A percentile compares a stretch with the other conserved stretches of the same genome.
Conservation (phyloP, 2,797 vertebrate genomes). For the Lepilemur ruficaudatus region DNA sequence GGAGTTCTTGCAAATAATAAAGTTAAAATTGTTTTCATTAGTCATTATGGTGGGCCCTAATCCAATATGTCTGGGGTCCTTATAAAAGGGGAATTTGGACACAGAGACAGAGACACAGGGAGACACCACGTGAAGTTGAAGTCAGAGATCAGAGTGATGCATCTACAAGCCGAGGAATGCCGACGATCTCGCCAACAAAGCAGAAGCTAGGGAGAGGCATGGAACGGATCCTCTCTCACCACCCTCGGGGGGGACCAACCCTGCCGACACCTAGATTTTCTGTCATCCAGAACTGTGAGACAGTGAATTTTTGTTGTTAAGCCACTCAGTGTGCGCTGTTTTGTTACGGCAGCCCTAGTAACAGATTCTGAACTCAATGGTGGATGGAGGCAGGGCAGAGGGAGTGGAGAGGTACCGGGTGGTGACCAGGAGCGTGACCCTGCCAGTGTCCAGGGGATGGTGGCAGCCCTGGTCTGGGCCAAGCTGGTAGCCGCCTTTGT, state of each 20-base stretch:
- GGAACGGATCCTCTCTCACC: not conserved
- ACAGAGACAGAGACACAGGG: not conserved
- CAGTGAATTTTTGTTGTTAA: not conserved
- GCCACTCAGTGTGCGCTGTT: not conserved
- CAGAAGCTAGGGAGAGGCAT: not conserved
- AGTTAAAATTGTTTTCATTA: not conserved
- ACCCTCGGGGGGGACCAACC: not conserved
- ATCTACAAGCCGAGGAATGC: not conserved
- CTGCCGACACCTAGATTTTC: not conserved
- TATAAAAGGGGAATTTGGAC: not conserved
- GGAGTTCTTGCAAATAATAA: not conserved
- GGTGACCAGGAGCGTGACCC: not conserved
- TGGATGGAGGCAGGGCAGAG: not conserved
- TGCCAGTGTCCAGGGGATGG: not conserved
- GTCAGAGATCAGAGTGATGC: not conserved
- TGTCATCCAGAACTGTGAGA: not conserved
- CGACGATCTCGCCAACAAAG: not conserved
- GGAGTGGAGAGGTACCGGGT: fast-evolving
- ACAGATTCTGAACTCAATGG: not conserved
- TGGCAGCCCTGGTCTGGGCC: not conserved
- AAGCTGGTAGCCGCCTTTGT: not conserved
- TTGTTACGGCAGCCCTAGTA: not conserved
- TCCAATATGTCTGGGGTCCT: not conserved
- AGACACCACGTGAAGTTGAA: not conserved
- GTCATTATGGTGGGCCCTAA: not conserved